Evolutionary conservation across 2,113 vertebrate genomes (phyloP), one percentile per base, ranked within the genome.

Genomic region (Illadopsis cleaveri): DNA sequence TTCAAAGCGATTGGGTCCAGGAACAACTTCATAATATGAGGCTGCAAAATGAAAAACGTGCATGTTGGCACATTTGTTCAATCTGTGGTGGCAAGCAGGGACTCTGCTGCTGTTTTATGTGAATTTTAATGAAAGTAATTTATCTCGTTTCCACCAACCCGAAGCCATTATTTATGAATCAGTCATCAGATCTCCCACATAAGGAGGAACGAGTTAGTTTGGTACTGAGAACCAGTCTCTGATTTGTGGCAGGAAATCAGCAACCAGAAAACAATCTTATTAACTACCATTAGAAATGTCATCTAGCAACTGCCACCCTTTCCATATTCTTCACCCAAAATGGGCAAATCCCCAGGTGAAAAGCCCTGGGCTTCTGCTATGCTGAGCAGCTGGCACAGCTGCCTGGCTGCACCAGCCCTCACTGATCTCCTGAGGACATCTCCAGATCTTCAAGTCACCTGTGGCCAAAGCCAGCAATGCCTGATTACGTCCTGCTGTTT

Each of bases 41-140:
- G n/a, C 88, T 83, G 85, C 82, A 88, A 78, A 90, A 96, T 93
- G 79, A 88, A 93, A 93, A 93, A 88, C 2, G 12, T 86, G 80
- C 51, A 28, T 21, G 35, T 56, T 82, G 80, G 86, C 58, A 94
- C 88, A 96, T 89, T 97, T 82, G 45, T 87, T 93, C 82, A 91
- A 40, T 82, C 33, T 8, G 13, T 48, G 66, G 60, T 68, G 68
- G 89, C 80, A 94, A 89, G 73, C 56, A 58, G 91, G 90, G 70
- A 61, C 80, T 90, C 58, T 77, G 94, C 78, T 93, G 94, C 79
- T 92, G 38, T 40, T 93, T 94, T 94, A 93, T 89, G 69, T 1
- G 65, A 92, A 86, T 94, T 96, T 80, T 96, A 93, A 96, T 94
- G 86, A 94, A 94, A 94, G 83, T 44, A 68, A 86, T 95, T 96